phyloP scores from a whole-genome alignment of 1,140 invertebrate genomes.

The Musca vetustissima region DNA sequence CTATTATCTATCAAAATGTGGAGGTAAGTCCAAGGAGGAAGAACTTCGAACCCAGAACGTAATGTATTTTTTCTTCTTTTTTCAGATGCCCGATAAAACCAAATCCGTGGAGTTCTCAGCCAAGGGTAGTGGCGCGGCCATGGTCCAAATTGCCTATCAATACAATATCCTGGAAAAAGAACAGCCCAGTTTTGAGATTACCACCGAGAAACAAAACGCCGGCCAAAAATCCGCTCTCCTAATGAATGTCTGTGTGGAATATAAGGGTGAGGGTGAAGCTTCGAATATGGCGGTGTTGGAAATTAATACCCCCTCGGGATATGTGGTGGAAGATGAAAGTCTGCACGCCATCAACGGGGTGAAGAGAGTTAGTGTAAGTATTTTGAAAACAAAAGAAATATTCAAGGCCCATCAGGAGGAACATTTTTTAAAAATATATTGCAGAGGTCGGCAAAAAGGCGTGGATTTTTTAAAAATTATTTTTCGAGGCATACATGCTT shows the following conservation, averaged over 20 bases:
- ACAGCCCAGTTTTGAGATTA: conserved; percentile 75
- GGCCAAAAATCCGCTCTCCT: conserved; percentile 57
- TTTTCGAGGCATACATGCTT: too few relatives aligned
- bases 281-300: conserved; percentile 91
- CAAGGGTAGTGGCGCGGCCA: conserved; percentile 72
- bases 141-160: conserved; percentile 77
- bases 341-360: conserved; percentile 38
- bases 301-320: conserved; percentile 81
- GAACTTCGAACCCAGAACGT: not conserved
- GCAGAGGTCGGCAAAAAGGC: too few relatives aligned
- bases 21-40: conserved; percentile 33
- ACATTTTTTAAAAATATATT: too few relatives aligned
- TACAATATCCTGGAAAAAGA: conserved; percentile 83
- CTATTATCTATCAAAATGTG: conserved; percentile 43
- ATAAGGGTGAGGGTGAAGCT: conserved; percentile 41
- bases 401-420: too few relatives aligned
- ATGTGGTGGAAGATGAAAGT: conserved; percentile 56
- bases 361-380: conserved; percentile 43
- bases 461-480: too few relatives aligned
- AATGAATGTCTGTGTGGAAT: conserved; percentile 69
- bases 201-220: conserved; percentile 70
- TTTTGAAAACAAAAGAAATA: not conserved
- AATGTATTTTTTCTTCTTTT: not conserved
- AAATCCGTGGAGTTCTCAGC: conserved; percentile 62
- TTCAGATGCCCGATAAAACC: conserved; percentile 39